Base-by-base conservation (phyloP, 1,140 invertebrate species). In the Drosophila pectinifera region DNA sequence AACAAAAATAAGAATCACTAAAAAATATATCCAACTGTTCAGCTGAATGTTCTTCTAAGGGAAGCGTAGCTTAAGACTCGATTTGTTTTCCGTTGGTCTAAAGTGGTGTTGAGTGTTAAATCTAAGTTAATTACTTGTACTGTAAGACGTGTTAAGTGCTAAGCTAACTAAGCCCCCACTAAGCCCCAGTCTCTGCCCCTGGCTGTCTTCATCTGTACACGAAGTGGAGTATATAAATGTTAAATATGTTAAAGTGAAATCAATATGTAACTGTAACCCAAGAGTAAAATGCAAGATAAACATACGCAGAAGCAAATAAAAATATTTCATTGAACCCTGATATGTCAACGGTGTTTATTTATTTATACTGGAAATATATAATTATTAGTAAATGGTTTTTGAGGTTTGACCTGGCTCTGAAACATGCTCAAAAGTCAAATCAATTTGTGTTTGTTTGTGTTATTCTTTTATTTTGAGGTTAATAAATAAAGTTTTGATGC, bases 291-390 rank as follows among this genome's bases (percentile, higher is more conserved):
- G 51, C 68, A 67, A 78, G 58, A 58, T 82, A 78, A 55, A 73
- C 38, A 64, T 73, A 74, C 11, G 59, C 36, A 70, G 36, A 75
- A 63, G 55, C 72, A 63, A 88, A 80, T 72, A 89, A 89, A 69
- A 84, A 63, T 80, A 89, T 90, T 78, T 84, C 46, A 84, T 89
- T 90, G 77, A 89, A 75, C 84, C 84, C 84, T 72, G 65, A 89
- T 39, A 2, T n/a, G 3, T 10, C 4, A 1, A 42, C 38, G 16
- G 11, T 53, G 22, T 51, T 0, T 28, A 36, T 6, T 61, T 22
- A 26, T 2, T 13, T n/a, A 4, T 11, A 31, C n/a, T 20, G 8
- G 31, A 43, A 43, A 10, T 34, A 10, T n/a, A 4, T 8, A 13
- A 6, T n/a, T 5, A 13, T 14, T 18, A 13, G 28, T n/a, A 8